Conservation (phyloP, 2,888 invertebrate species). For the Mamestra brassicae region DNA sequence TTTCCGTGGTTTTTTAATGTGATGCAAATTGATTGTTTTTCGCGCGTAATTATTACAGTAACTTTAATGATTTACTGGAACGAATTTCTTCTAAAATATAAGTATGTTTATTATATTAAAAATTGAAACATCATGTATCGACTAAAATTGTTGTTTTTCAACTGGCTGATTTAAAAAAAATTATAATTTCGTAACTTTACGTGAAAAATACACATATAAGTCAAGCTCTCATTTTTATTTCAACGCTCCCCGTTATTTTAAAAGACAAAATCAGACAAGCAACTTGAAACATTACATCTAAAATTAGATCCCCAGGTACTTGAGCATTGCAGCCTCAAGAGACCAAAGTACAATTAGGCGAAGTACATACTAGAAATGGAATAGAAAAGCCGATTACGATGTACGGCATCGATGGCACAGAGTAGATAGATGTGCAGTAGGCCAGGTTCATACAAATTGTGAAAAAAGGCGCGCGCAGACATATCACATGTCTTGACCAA, state of each 20-base stretch:
- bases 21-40: not conserved
- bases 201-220: too few relatives aligned
- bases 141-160: too few relatives aligned
- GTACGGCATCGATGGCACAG: constrained; percentile 55
- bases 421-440: constrained; percentile 9
- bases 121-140: too few relatives aligned
- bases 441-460: not conserved
- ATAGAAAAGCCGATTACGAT: constrained; percentile 81
- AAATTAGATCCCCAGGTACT: constrained; percentile 57
- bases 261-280: constrained; percentile 36
- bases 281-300: constrained; percentile 28
- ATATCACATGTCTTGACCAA: too few relatives aligned
- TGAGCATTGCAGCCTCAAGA: constrained; percentile 61
- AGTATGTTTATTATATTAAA: too few relatives aligned
- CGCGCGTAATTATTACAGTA: too few relatives aligned
- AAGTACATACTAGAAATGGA: constrained; percentile 67
- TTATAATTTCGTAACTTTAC: too few relatives aligned
- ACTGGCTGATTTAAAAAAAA: too few relatives aligned
- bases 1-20: constrained; percentile 9
- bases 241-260: constrained; percentile 36
- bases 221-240: not conserved
- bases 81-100: too few relatives aligned
- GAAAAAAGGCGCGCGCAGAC: not conserved
- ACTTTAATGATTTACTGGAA: too few relatives aligned
- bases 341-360: constrained; percentile 75